Evolutionary conservation across 2,888 invertebrate genomes (phyloP).

Genomic region (Diachrysia chrysitis): DNA sequence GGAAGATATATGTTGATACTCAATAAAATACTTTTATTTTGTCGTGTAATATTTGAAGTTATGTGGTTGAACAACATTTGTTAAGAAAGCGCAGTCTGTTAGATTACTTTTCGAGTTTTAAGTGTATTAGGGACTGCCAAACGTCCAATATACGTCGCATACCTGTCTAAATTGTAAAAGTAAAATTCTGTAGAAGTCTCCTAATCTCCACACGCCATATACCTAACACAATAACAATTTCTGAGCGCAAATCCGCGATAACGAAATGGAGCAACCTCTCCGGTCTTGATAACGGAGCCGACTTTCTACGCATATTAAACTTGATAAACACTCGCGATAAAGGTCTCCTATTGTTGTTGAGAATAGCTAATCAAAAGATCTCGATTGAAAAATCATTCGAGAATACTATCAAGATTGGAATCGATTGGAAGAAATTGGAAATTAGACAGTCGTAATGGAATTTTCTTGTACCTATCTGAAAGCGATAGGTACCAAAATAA

Average conservation of each 20-base stretch:
- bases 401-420: constrained; percentile 69
- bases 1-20: neutral
- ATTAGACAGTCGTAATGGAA: constrained; percentile 47
- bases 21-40: neutral
- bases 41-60: neutral
- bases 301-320: constrained; percentile 88
- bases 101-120: neutral
- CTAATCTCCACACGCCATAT: constrained; percentile 80
- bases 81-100: neutral
- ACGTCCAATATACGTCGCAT: constrained; percentile 9
- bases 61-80: too few relatives aligned
- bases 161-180: constrained; percentile 35
- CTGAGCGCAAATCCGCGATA: constrained; percentile 78
- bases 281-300: constrained; percentile 77
- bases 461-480: constrained; percentile 32
- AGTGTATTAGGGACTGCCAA: neutral
- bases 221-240: constrained; percentile 83
- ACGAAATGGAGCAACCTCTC: constrained; percentile 80
- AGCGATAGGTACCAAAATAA: constrained; percentile 10
- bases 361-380: constrained; percentile 84
- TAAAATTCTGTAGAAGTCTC: constrained; percentile 37
- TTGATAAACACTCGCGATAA: constrained; percentile 83
- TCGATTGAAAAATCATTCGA: constrained; percentile 81
- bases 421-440: constrained; percentile 57
- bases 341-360: constrained; percentile 76